Conservation (phyloP, 2,797 vertebrate species). For the Coilia nasus region DNA sequence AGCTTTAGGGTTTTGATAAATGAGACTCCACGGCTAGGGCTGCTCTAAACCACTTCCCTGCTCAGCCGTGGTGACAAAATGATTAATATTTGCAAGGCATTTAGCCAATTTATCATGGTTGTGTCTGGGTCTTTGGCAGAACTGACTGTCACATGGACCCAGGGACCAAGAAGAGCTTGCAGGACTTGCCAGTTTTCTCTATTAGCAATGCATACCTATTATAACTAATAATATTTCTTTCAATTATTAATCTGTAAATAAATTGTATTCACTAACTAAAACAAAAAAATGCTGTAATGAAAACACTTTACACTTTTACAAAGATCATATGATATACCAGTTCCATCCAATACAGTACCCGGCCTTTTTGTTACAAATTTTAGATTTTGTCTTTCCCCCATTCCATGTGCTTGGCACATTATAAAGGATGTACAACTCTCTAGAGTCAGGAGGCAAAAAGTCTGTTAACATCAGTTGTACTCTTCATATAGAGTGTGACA, state of each 20-base stretch:
- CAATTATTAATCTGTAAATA: neutral
- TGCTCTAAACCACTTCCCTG: constrained; percentile 73
- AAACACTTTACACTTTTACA: too few relatives aligned
- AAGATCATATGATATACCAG: too few relatives aligned
- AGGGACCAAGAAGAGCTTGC: constrained; percentile 57
- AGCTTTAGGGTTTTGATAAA: constrained; percentile 75
- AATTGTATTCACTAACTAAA: neutral
- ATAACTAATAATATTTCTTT: neutral
- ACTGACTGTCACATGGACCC: constrained; percentile 69
- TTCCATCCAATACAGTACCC: too few relatives aligned
- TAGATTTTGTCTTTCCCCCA: neutral
- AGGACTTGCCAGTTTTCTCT: constrained; percentile 26
- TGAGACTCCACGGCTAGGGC: constrained; percentile 67
- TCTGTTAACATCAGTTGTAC: neutral
- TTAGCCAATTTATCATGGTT: constrained; percentile 77
- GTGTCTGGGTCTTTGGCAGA: constrained; percentile 65
- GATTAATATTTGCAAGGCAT: constrained; percentile 80
- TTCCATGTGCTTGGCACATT: neutral
- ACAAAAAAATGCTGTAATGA: neutral
- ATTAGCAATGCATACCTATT: neutral
- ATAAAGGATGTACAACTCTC: neutral
- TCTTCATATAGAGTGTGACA: neutral
- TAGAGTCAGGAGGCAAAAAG: neutral
- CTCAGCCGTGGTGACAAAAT: constrained; percentile 77
- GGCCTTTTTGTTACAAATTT: neutral